Evolutionary conservation across 2,797 vertebrate genomes (phyloP).

Genomic region (Pseudomugil tenellus): DNA sequence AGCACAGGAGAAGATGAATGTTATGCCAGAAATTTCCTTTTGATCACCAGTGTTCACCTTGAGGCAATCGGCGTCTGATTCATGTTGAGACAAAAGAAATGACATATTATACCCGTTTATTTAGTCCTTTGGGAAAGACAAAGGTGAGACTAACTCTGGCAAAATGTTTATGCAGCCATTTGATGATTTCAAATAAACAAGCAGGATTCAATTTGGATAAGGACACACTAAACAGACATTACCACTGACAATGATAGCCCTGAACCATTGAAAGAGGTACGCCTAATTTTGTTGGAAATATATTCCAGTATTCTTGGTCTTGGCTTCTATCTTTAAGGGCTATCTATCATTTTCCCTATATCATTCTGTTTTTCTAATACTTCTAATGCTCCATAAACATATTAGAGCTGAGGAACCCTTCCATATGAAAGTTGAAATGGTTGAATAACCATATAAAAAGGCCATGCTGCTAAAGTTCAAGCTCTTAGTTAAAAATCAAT

Average conservation of each 20-base stretch:
- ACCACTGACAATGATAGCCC: not conserved
- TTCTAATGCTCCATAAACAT: too few species aligned
- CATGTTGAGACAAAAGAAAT: conserved; percentile 62
- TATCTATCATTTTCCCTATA: not conserved
- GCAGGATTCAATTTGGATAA: not conserved
- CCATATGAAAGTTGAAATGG: too few species aligned
- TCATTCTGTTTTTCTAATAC: too few species aligned
- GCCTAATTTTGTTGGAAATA: not conserved
- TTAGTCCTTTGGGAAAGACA: conserved; percentile 32
- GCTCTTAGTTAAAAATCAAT: not conserved
- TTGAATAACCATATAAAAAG: not conserved
- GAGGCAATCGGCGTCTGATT: conserved; percentile 62
- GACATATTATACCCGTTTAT: conserved; percentile 46
- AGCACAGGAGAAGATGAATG: conserved; percentile 41
- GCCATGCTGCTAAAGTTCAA: not conserved
- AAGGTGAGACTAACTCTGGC: conserved; percentile 38
- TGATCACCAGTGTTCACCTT: conserved; percentile 62
- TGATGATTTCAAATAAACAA: not conserved
- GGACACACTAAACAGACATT: not conserved
- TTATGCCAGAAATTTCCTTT: conserved; percentile 47
- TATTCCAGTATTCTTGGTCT: not conserved
- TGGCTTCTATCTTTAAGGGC: not conserved
- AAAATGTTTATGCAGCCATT: conserved; percentile 19
- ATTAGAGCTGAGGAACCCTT: too few species aligned
- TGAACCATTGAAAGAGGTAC: not conserved